Evolutionary conservation across 1,140 invertebrate species (phyloP).

Genomic region (Drosophila sproati): DNA sequence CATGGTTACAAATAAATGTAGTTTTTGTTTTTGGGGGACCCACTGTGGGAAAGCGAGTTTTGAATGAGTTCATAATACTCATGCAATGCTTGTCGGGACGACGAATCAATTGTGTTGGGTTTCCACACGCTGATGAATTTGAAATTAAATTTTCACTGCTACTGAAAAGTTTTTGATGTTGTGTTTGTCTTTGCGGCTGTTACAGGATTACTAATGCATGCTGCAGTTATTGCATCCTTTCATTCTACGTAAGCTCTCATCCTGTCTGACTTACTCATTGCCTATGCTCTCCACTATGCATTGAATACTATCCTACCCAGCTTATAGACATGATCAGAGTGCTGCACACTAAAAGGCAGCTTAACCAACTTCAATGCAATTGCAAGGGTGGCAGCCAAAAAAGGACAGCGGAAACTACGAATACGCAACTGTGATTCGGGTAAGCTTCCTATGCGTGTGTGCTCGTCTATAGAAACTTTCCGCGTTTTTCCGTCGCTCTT

Average conservation of each 20-base stretch:
- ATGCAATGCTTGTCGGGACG: slow-evolving; percentile 4
- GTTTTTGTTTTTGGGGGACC: slow-evolving; percentile 25
- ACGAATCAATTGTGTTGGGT: slow-evolving; percentile 20
- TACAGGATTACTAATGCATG: not conserved
- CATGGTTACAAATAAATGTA: slow-evolving; percentile 35
- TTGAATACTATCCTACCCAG: not conserved
- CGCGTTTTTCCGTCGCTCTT: slow-evolving; percentile 11
- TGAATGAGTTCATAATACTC: slow-evolving; percentile 5
- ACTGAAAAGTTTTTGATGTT: slow-evolving; percentile 12
- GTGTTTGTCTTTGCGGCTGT: not conserved
- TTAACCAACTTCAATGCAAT: not conserved
- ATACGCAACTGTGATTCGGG: slow-evolving; percentile 18
- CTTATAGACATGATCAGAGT: not conserved
- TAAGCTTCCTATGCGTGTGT: slow-evolving; percentile 17
- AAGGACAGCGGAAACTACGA: slow-evolving; percentile 23
- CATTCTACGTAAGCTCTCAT: not conserved
- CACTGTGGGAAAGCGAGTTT: not conserved
- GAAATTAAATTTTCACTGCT: slow-evolving; percentile 32
- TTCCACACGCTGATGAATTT: slow-evolving; percentile 23
- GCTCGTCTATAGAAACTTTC: slow-evolving; percentile 16
- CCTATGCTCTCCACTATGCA: too few species aligned
- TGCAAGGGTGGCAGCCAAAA: not conserved
- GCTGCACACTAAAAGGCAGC: too few species aligned
- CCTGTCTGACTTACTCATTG: too few species aligned
- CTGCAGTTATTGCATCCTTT: not conserved